These are phyloP conservation scores for Cantharis rustica DNA, from an alignment of 2,888 invertebrate species.

Conservation along the genomic window DNA sequence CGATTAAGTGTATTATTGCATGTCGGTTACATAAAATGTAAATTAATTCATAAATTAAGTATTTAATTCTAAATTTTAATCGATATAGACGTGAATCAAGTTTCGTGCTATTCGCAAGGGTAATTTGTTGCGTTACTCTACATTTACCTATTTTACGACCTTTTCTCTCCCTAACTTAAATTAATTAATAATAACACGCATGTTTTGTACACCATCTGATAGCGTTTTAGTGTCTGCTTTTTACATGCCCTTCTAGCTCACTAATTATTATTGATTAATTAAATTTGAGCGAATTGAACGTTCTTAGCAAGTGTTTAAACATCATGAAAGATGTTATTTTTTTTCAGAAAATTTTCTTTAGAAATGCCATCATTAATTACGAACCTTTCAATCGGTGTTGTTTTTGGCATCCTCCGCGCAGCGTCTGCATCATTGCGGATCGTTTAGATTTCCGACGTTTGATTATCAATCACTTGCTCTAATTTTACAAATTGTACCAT, in stretches of 20 bases:
- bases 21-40: background rate
- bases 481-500: background rate
- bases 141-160: background rate
- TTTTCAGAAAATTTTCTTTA: background rate
- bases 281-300: background rate
- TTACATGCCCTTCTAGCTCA: background rate
- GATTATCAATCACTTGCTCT: background rate
- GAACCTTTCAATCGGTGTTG: background rate
- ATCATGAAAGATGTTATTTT: background rate
- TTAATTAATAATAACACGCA: background rate
- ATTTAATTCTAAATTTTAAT: background rate
- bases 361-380: background rate
- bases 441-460: background rate
- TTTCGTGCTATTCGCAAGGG: background rate
- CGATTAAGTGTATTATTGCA: background rate
- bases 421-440: background rate
- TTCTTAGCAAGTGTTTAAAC: background rate
- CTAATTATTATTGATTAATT: background rate
- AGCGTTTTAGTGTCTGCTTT: background rate
- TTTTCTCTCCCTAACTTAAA: background rate
- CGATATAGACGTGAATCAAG: background rate
- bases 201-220: background rate
- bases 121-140: background rate
- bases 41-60: slow-evolving; percentile 1
- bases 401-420: background rate